phyloP scores from a whole-genome alignment of 2,888 invertebrate genomes.

The Drosophila koepferae region DNA sequence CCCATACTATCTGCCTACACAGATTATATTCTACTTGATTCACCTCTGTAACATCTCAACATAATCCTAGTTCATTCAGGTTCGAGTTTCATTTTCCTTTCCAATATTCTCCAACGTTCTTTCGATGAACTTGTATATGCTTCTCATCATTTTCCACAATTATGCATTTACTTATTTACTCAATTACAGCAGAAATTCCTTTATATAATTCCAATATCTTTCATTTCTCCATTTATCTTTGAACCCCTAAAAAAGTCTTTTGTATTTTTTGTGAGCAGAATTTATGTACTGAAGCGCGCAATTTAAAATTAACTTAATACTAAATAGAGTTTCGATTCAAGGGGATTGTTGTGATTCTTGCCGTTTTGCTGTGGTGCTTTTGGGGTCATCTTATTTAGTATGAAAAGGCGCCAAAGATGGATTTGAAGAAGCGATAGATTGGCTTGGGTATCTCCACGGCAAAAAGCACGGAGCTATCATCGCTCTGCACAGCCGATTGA shows the following conservation, averaged over 20 bases:
- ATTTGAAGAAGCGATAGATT: conserved; percentile 69
- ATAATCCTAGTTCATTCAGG: no score
- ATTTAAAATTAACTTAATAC: conserved; percentile 30
- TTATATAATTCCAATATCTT: not conserved
- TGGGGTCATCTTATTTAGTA: conserved; percentile 23
- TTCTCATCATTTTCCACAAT: not conserved
- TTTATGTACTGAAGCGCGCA: conserved; percentile 36
- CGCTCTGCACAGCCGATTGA: conserved; percentile 23
- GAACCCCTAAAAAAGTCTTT: not conserved
- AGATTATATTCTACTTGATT: no score
- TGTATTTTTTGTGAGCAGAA: not conserved
- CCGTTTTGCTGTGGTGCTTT: not conserved
- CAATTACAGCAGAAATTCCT: not conserved
- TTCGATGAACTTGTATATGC: no score
- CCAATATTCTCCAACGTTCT: no score
- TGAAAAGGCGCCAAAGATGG: conserved; percentile 63
- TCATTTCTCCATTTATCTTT: not conserved
- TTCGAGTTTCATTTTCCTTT: no score
- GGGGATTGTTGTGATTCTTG: not conserved
- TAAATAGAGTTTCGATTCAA: conserved; percentile 13
- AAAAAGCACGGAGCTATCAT: conserved; percentile 60
- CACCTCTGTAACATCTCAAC: no score
- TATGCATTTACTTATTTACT: not conserved
- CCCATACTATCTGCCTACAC: no score
- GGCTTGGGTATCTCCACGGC: conserved; percentile 71